Evolutionary conservation across 2,888 invertebrate genomes (phyloP), one percentile per base, ranked within the genome.

Genomic region (Sphinx pinastri): DNA sequence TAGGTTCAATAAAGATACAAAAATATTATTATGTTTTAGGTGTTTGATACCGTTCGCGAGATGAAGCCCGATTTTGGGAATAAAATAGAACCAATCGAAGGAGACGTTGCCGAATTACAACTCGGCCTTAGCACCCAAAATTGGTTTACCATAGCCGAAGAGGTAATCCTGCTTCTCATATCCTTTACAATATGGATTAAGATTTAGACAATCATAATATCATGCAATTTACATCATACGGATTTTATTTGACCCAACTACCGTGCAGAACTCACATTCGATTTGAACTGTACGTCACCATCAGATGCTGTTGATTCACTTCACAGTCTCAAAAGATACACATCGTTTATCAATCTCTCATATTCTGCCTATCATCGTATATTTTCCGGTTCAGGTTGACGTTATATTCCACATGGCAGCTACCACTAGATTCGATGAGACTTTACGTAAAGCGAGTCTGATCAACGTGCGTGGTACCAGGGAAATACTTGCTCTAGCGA

Each of bases 381-480:
- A 19, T 72, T 51, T 13, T 70, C 19, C 14, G 2, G 4, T 59
- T 38, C 79, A 94, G 94, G 92, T 93, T 0, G 91, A 93, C 7
- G 82, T 94, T 2, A 93, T 94, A 31, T 93, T 94, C 79, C 95
- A 95, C 75, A 91, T 91, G 0, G 95, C 95, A 0, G 95, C 95
- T 0, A 95, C 95, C 0, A 94, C 95, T 0, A 81, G 94, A 0
- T 95, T 95, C 73, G 94, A 95, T 70, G 95, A 95, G 76, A 86
- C 91, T 0, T 71, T 95, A 13, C 88, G 88, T 60, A 85, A 88
- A 0, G 94, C 95, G 0, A 91, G 93, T 0, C 79, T 85, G 45
- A 94, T 94, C 68, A 95, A 95, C 74, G 93, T 95, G 0, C 74
- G 92, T 3, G 95, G 94, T 0, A 90, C 94, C 0, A 77, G 89